phyloP scores from a whole-genome alignment of 1,140 invertebrate species.

The Saccostrea glomerata region DNA sequence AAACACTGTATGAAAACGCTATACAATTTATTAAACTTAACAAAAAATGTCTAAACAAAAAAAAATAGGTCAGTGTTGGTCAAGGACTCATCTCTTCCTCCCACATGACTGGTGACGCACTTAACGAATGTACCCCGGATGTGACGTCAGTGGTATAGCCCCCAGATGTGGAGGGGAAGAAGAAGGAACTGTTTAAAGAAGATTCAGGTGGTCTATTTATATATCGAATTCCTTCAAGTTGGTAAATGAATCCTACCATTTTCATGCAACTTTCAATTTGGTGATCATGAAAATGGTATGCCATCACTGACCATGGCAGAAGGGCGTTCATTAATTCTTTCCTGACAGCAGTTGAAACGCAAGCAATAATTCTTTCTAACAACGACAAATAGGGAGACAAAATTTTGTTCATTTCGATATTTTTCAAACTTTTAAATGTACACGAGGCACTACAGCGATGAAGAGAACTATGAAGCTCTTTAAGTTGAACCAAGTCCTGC shows the following conservation, averaged over 20 bases:
- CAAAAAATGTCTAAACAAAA: background rate
- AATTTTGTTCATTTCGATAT: constrained; percentile 56
- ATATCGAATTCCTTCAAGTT: constrained; percentile 55
- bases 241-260: constrained; percentile 65
- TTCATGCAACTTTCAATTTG: constrained; percentile 64
- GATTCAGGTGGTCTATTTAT: constrained; percentile 1
- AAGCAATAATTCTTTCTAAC: constrained; percentile 60
- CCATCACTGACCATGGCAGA: constrained; percentile 63
- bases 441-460: constrained; percentile 60
- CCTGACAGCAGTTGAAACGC: constrained; percentile 52
- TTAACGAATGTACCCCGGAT: constrained; percentile 7
- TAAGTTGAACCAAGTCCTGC: constrained; percentile 60
- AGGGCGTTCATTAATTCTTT: constrained; percentile 57
- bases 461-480: constrained; percentile 56
- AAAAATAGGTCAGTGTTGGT: background rate
- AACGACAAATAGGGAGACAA: constrained; percentile 57
- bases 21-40: no score
- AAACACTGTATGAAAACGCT: no score
- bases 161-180: constrained; percentile 26
- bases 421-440: constrained; percentile 54
- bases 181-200: background rate
- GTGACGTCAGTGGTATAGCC: constrained; percentile 12
- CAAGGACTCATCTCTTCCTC: constrained; percentile 22
- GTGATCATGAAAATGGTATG: constrained; percentile 60
- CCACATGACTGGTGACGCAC: constrained; percentile 16